These are phyloP conservation scores for Sebastolobus altivelis DNA, from an alignment of 2,797 vertebrate genomes.

Conservation along the genomic window DNA sequence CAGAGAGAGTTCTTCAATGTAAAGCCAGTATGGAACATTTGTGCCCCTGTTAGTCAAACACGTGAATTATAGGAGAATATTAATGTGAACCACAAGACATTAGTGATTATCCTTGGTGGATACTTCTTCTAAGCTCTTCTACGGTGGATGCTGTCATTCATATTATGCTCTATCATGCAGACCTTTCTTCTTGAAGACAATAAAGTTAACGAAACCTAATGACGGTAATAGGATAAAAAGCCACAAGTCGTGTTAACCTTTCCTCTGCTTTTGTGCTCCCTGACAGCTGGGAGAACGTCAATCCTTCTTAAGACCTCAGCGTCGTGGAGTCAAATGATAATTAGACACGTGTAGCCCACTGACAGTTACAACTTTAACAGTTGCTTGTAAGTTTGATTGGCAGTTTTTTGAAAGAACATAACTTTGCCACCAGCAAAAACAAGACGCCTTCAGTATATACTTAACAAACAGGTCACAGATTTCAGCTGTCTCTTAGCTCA, in stretches of 20 bases:
- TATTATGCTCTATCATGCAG: neutral
- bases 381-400: constrained; percentile 7
- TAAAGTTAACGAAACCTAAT: constrained; percentile 7
- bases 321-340: neutral
- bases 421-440: neutral
- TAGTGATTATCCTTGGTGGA: neutral
- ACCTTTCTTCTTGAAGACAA: constrained; percentile 9
- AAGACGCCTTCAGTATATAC: neutral
- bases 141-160: neutral
- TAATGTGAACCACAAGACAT: neutral
- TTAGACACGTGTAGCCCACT: constrained; percentile 4
- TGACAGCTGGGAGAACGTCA: constrained; percentile 2
- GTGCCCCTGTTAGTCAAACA: neutral
- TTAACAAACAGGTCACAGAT: constrained; percentile 6
- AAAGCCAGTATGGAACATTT: constrained; percentile 12
- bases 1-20: constrained; percentile 10
- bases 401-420: neutral
- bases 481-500: constrained; percentile 8
- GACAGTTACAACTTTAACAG: neutral
- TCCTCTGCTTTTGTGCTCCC: constrained; percentile 9
- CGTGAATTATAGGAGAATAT: neutral
- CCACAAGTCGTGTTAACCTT: constrained; percentile 17
- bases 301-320: neutral
- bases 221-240: constrained; percentile 16
- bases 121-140: constrained; percentile 9